Conservation (phyloP, 2,888 invertebrate genomes). For the Arrhopalites spinosus region DNA sequence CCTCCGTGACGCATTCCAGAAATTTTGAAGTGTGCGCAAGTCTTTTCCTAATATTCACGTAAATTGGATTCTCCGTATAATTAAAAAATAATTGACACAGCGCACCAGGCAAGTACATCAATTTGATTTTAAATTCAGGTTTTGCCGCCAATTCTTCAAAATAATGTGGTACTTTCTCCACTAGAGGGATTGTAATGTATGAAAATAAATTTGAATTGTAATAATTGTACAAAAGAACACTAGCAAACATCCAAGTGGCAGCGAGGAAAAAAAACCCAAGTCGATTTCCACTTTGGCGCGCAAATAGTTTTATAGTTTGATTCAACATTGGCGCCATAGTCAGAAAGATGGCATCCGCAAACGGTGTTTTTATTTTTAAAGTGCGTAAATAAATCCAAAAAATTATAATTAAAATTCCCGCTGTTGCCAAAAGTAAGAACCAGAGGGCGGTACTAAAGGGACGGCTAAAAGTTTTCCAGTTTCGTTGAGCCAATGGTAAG, state of each 20-base stretch:
- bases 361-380: neutral
- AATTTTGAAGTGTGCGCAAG: neutral
- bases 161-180: slow-evolving; percentile 1
- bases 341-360: neutral
- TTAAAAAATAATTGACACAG: slow-evolving; percentile 5
- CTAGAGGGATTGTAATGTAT: neutral
- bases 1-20: neutral
- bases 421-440: too few species aligned
- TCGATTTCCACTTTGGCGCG: neutral
- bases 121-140: slow-evolving; percentile 1
- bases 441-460: too few species aligned
- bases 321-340: neutral
- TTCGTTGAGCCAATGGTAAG: too few species aligned
- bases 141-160: neutral
- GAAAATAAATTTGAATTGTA: slow-evolving; percentile 22
- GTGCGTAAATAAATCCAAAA: too few species aligned
- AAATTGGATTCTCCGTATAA: slow-evolving; percentile 1
- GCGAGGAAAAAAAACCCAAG: neutral
- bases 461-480: too few species aligned
- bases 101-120: slow-evolving; percentile 19
- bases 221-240: neutral
- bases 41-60: neutral
- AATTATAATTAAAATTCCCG: too few species aligned
- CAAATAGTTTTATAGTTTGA: neutral
- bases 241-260: slow-evolving; percentile 3